phyloP scores from a whole-genome alignment of 30 jellyfish, hydroid and myxozoan genomes.

The Turritopsis dohrnii region DNA sequence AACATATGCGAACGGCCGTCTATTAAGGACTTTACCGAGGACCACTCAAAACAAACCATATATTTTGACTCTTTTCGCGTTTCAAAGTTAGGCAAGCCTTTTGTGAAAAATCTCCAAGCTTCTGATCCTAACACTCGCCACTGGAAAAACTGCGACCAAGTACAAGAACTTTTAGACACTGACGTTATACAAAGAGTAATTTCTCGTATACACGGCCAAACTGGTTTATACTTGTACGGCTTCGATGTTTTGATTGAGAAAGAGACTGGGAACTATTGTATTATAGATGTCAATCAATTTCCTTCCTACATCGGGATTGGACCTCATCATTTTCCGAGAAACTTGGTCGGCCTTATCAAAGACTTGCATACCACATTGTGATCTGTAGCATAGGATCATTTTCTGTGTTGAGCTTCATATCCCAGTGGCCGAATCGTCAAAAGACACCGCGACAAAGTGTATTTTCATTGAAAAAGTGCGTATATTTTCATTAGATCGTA shows the following conservation, averaged over 20 bases:
- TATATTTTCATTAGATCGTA: no score
- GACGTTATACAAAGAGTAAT: slow-evolving; percentile 56
- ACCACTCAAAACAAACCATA: not conserved
- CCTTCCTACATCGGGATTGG: slow-evolving; percentile 89
- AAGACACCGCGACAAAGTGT: no score
- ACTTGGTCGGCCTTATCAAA: slow-evolving; percentile 40
- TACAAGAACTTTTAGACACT: slow-evolving; percentile 35
- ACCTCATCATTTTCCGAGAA: slow-evolving; percentile 41
- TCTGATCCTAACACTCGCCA: slow-evolving; percentile 23
- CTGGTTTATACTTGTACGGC: slow-evolving; percentile 59
- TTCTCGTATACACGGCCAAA: slow-evolving; percentile 30
- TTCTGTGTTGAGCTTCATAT: no score
- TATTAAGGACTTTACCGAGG: slow-evolving; percentile 30
- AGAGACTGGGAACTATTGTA: slow-evolving; percentile 64
- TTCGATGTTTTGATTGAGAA: slow-evolving; percentile 67
- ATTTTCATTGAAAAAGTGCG: no score
- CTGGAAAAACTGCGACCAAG: slow-evolving; percentile 23
- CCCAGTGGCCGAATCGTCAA: no score
- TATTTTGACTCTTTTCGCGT: slow-evolving; percentile 28
- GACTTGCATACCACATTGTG: slow-evolving; percentile 14
- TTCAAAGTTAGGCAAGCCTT: slow-evolving; percentile 35
- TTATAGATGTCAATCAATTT: slow-evolving; percentile 82
- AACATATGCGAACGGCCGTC: slow-evolving; percentile 86
- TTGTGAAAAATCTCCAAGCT: slow-evolving; percentile 14
- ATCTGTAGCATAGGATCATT: no score